These are phyloP conservation scores for Porites australiensis DNA, from an alignment of 64 coral and sea anemone genomes.

Conservation along the genomic window DNA sequence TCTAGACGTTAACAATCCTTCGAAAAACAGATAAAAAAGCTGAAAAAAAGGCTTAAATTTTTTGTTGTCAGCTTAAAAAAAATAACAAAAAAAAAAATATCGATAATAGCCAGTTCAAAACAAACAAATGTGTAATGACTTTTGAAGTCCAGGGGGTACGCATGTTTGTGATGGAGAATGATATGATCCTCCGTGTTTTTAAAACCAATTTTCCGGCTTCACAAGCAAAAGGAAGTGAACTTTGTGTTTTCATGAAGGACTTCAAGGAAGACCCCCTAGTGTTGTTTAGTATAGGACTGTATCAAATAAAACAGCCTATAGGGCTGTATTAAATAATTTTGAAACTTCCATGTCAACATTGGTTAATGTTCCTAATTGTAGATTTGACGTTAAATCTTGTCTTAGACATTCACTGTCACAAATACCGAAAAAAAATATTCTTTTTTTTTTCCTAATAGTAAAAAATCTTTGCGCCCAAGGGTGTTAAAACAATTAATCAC, in stretches of 20 bases:
- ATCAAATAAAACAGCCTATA: background rate
- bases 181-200: background rate
- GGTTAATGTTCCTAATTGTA: slow-evolving; percentile 7
- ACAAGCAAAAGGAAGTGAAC: slow-evolving; percentile 9
- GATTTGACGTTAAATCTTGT: background rate
- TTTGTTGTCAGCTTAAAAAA: too few relatives aligned
- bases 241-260: background rate
- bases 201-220: slow-evolving; percentile 39
- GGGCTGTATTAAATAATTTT: background rate
- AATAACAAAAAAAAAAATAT: too few relatives aligned
- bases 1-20: too few relatives aligned
- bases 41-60: too few relatives aligned
- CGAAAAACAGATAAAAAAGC: too few relatives aligned
- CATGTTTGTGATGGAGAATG: background rate
- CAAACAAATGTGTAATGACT: background rate
- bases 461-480: background rate
- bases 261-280: slow-evolving; percentile 1
- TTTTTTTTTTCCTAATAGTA: too few relatives aligned
- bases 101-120: background rate
- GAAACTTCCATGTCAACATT: background rate
- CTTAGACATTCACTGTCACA: background rate
- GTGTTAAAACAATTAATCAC: background rate
- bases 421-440: too few relatives aligned
- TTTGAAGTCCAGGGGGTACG: background rate
- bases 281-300: background rate